phyloP scores from a whole-genome alignment of 2,797 vertebrate species.

The Enteromius radiatus region DNA sequence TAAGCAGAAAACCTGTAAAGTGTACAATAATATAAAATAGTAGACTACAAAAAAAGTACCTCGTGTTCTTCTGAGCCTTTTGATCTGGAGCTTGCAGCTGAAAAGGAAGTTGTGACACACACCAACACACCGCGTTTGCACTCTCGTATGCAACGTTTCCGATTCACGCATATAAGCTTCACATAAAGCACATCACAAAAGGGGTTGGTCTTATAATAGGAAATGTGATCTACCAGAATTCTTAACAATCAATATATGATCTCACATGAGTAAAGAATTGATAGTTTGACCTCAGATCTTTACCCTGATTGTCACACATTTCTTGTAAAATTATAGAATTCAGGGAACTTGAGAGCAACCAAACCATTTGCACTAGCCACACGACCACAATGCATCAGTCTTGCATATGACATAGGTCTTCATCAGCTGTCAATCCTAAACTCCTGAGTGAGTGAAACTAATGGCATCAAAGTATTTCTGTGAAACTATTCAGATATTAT shows the following conservation, averaged over 20 bases:
- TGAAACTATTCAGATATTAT: constrained; percentile 27
- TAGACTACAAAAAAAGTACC: constrained; percentile 68
- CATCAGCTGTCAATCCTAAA: constrained; percentile 23
- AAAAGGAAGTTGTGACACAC: constrained; percentile 79
- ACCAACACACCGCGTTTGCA: constrained; percentile 52
- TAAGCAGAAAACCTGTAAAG: not conserved
- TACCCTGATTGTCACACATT: constrained; percentile 19
- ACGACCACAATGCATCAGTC: constrained; percentile 57
- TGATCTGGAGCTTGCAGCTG: constrained; percentile 66
- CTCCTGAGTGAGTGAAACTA: constrained; percentile 8
- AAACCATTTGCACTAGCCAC: constrained; percentile 26
- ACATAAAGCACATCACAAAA: constrained; percentile 32
- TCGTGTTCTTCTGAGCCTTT: constrained; percentile 58
- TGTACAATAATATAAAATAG: not conserved
- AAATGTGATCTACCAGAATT: constrained; percentile 33
- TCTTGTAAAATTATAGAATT: constrained; percentile 36
- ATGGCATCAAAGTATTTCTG: constrained; percentile 15
- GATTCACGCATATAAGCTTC: constrained; percentile 63
- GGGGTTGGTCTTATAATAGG: constrained; percentile 28
- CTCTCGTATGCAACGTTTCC: constrained; percentile 66
- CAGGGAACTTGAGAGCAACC: constrained; percentile 37
- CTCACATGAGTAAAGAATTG: not conserved
- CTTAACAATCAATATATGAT: constrained; percentile 13
- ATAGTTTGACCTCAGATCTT: constrained; percentile 12
- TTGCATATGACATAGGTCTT: constrained; percentile 29